phyloP scores from a whole-genome alignment of 1,140 invertebrate genomes.

The Dinoponera quadriceps region DNA sequence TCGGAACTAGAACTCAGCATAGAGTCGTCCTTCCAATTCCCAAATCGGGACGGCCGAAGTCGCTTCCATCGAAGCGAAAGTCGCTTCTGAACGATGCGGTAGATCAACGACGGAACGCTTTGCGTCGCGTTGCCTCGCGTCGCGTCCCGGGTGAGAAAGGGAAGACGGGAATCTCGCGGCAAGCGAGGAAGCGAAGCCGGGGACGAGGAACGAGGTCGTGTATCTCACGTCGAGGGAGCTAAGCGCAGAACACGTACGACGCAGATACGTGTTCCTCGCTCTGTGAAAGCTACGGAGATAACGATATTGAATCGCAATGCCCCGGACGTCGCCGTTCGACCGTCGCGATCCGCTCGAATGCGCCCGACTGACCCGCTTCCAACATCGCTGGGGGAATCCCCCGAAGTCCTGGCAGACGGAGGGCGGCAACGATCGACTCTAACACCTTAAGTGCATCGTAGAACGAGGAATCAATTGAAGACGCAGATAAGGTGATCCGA shows the following conservation, averaged over 20 bases:
- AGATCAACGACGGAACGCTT: conserved; percentile 39
- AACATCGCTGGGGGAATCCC: conserved; percentile 23
- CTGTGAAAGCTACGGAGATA: conserved; percentile 70
- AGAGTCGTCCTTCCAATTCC: background rate
- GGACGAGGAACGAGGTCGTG: conserved; percentile 29
- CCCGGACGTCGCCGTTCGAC: conserved; percentile 56
- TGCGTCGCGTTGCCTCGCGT: background rate
- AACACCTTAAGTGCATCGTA: conserved; percentile 22
- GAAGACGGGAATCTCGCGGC: conserved; percentile 52
- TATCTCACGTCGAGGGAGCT: conserved; percentile 22
- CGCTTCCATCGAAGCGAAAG: too few relatives aligned
- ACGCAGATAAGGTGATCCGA: background rate
- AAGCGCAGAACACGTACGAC: conserved; percentile 39
- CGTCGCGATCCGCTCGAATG: conserved; percentile 52
- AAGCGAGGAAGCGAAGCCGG: conserved; percentile 10
- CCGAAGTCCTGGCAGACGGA: conserved; percentile 31
- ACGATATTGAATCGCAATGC: conserved; percentile 75
- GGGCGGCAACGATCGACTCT: background rate
- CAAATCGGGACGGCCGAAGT: background rate
- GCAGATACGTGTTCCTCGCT: conserved; percentile 66
- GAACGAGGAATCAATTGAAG: conserved; percentile 47
- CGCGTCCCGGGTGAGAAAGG: background rate
- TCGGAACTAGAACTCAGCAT: too few relatives aligned
- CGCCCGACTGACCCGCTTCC: conserved; percentile 50
- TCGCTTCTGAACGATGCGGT: background rate